A percentile compares a stretch with the other conserved stretches of the same genome.
phyloP scores from a whole-genome alignment of 2,888 invertebrate species.

The Lasius platythorax region DNA sequence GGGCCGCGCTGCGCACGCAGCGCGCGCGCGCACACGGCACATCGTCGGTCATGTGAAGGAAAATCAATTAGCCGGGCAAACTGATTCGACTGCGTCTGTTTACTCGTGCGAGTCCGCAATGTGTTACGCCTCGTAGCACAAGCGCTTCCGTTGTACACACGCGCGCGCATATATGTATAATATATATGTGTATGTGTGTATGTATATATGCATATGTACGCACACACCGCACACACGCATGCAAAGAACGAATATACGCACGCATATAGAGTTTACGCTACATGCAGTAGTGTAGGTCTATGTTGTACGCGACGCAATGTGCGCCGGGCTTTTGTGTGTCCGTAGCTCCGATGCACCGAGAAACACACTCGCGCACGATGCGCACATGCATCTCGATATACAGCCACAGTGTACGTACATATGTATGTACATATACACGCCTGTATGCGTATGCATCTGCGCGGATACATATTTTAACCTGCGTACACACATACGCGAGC shows the following conservation, averaged over 20 bases:
- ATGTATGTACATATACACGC: no score
- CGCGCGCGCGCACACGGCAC: conserved; percentile 58
- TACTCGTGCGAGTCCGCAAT: conserved; percentile 67
- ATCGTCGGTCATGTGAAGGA: conserved; percentile 71
- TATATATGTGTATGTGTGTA: background rate
- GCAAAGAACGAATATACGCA: background rate
- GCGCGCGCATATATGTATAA: background rate
- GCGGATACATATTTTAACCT: background rate
- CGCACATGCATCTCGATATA: conserved; percentile 1
- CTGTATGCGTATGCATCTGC: conserved; percentile 6
- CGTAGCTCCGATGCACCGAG: conserved; percentile 59
- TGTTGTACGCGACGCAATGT: conserved; percentile 30
- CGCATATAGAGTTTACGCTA: background rate
- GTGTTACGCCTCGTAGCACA: conserved; percentile 66
- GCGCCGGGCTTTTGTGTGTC: conserved; percentile 58
- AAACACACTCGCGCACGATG: conserved; percentile 24
- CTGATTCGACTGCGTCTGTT: conserved; percentile 76
- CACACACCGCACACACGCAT: conserved; percentile 77
- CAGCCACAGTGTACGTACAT: background rate
- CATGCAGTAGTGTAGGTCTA: background rate
- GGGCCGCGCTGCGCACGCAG: conserved; percentile 41
- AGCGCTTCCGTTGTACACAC: conserved; percentile 4
- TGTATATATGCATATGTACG: conserved; percentile 61
- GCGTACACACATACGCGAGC: background rate
- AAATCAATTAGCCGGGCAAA: conserved; percentile 79